Conservation (phyloP, 2,888 invertebrate genomes). For the Leucophenga montana region DNA sequence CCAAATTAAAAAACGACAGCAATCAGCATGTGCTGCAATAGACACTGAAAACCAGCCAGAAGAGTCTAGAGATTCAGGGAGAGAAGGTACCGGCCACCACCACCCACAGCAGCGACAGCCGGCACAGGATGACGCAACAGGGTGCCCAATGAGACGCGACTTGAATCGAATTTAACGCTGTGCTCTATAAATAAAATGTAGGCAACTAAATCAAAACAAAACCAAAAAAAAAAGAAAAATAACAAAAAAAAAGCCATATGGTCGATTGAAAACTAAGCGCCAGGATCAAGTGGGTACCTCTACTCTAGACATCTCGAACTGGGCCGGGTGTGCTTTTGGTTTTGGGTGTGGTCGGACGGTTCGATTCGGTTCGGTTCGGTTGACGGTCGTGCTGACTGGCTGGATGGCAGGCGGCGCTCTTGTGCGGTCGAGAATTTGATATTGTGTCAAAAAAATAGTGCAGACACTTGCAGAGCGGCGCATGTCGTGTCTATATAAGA, state of each 20-base stretch:
- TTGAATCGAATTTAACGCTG: conserved; percentile 9
- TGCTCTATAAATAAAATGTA: conserved; percentile 64
- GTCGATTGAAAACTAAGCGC: conserved; percentile 41
- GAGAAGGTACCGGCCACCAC: conserved; percentile 43
- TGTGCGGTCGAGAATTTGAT: conserved; percentile 55
- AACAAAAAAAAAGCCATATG: conserved; percentile 50
- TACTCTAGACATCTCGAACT: conserved; percentile 5
- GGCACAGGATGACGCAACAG: conserved; percentile 68
- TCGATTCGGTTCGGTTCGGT: neutral
- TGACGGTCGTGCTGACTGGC: neutral
- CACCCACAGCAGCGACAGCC: conserved; percentile 55
- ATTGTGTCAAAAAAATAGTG: conserved; percentile 43
- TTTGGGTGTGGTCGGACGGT: conserved; percentile 24
- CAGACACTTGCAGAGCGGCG: conserved; percentile 18
- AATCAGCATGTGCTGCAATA: conserved; percentile 34
- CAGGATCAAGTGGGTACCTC: conserved; percentile 61
- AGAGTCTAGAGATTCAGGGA: conserved; percentile 22
- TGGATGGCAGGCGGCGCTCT: neutral
- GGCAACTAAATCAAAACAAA: conserved; percentile 63
- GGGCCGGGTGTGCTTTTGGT: conserved; percentile 47
- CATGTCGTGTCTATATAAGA: no score
- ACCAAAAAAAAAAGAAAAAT: conserved; percentile 28
- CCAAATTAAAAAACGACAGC: conserved; percentile 66
- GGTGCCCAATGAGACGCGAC: conserved; percentile 47
- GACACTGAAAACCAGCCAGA: conserved; percentile 4